These are phyloP conservation scores for Meloidogyne exigua DNA, from an alignment of 1,140 invertebrate species.

Conservation along the genomic window DNA sequence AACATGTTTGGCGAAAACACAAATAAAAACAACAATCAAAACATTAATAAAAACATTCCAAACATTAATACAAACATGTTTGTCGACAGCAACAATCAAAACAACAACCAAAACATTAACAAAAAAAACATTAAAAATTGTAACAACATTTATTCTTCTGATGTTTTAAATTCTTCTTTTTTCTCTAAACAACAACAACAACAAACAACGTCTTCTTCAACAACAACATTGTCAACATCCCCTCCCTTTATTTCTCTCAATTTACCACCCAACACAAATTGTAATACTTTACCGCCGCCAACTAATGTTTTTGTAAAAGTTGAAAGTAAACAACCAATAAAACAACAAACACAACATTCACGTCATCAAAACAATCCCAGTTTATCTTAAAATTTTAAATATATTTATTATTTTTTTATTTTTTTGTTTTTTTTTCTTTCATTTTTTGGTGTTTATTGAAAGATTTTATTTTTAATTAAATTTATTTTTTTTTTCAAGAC, in stretches of 20 bases:
- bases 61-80: not conserved
- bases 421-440: too few relatives aligned
- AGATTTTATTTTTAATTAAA: too few relatives aligned
- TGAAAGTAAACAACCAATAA: conserved; percentile 9
- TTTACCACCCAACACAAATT: conserved; percentile 14
- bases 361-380: not conserved
- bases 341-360: not conserved
- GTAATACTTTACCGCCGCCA: conserved; percentile 8
- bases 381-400: not conserved
- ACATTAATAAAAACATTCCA: too few relatives aligned
- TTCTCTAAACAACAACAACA: not conserved
- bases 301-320: conserved; percentile 28
- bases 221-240: conserved; percentile 5
- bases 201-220: not conserved
- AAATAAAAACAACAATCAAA: not conserved
- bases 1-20: not conserved
- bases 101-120: not conserved
- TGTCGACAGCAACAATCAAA: not conserved
- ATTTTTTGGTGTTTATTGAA: too few relatives aligned
- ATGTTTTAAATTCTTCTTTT: not conserved
- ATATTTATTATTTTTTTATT: too few relatives aligned
- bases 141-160: not conserved
- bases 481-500: too few relatives aligned
- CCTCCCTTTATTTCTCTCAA: conserved; percentile 28
- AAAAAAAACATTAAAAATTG: not conserved